A percentile compares a stretch with the other conserved stretches of the same genome.
phyloP scores from a whole-genome alignment of 2,113 vertebrate species.

The Hyperopisus bebe region DNA sequence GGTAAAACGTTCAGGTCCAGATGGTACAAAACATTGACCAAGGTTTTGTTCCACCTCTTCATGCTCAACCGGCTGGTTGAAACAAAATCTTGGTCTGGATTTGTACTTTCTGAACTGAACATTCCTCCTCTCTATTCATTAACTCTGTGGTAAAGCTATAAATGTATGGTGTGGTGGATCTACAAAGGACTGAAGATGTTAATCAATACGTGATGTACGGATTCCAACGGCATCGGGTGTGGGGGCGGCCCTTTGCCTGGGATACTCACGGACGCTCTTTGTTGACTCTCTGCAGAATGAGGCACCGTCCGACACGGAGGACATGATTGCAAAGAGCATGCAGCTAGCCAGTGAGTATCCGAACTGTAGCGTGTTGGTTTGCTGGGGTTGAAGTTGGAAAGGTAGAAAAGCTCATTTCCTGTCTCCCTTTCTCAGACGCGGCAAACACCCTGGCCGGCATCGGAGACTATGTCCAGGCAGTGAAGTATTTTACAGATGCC shows the following conservation, averaged over 20 bases:
- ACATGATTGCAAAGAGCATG: slow-evolving; percentile 45
- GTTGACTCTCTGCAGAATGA: slow-evolving; percentile 31
- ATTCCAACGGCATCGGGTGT: background rate
- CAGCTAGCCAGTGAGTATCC: slow-evolving; percentile 52
- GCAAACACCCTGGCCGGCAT: slow-evolving; percentile 60
- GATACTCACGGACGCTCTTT: background rate
- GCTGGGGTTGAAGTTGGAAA: background rate
- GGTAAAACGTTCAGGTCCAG: too few relatives aligned
- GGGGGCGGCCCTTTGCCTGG: background rate
- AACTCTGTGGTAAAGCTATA: background rate
- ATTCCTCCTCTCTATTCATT: background rate
- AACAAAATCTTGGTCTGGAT: too few relatives aligned
- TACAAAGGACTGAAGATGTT: background rate
- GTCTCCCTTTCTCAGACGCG: slow-evolving; percentile 41
- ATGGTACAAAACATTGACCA: too few relatives aligned
- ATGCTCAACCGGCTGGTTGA: too few relatives aligned
- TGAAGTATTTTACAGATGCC: slow-evolving; percentile 66
- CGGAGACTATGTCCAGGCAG: slow-evolving; percentile 53
- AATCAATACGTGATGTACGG: background rate
- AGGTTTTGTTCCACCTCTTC: too few relatives aligned
- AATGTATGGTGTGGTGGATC: background rate
- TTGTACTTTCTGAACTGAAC: too few relatives aligned
- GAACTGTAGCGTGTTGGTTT: background rate
- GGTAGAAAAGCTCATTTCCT: background rate
- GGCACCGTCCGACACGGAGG: slow-evolving; percentile 20